Base-by-base conservation (phyloP, 2,888 invertebrate genomes). In the Venustoraphidia nigricollis region DNA sequence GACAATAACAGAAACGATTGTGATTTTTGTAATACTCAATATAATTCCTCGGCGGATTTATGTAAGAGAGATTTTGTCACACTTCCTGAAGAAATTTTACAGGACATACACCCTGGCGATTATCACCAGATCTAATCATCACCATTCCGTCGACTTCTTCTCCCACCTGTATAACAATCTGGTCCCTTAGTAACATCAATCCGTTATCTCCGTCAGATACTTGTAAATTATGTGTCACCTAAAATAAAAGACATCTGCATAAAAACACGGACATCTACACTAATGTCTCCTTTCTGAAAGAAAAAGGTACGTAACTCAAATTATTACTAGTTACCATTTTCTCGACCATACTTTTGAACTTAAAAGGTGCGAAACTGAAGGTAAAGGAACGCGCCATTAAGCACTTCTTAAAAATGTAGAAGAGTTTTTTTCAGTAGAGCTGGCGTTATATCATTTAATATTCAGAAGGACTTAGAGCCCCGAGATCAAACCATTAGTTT, bases 71-170 rank as follows among this genome's bases (percentile, higher is more conserved):
- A 27, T 72, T 75, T 66, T 77, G 88, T 90, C 90, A 91, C 83
- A 92, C 90, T 71, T 94, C 93, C 72, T 91, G 89, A 52, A 95
- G 76, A 64, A 91, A 95, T 67, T 91, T 92, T 40, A 90, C 69
- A n/a, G 94, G 94, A 68, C 94, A 95, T 55, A 89, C 82, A 50
- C 89, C 91, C 67, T 92, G 90, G 57, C 89, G 88, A 71, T 90
- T 91, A 62, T 91, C 89, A 1, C 92, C 92, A 43, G 89, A 89
- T 47, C 93, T 80, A 53, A 95, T 90, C 81, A 89, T 86, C 52
- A 94, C 87, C 79, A 92, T 91, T 34, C 93, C 94, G 60, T 92
- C 90, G 1, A 89, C 75, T 62, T 94, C 94, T 54, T 94, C 93
- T 2, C 91, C 91, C 9, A 90, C 77, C 70, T 82, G 81, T 57